Conservation (phyloP, 2,113 vertebrate species). For the Macroglossus sobrinus region DNA sequence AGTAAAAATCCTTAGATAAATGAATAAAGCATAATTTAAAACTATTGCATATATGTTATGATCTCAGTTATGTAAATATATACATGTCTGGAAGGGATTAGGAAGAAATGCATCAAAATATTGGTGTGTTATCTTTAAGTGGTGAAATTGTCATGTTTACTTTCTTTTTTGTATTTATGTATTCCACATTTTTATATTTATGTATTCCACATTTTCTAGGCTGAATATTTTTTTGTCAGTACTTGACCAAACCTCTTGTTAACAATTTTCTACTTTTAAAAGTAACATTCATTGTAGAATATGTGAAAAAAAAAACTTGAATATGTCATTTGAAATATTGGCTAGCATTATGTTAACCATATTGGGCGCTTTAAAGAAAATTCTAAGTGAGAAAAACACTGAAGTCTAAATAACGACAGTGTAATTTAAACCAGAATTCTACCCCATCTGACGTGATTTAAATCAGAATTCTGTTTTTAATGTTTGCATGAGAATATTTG, state of each 20-base stretch:
- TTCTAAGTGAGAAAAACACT: not conserved
- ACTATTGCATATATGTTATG: not conserved
- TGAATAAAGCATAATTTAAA: slow-evolving; percentile 6
- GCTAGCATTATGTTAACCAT: not conserved
- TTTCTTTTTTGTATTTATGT: not conserved
- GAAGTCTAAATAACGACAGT: not conserved
- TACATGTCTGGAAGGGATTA: not conserved
- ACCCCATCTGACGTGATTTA: not conserved
- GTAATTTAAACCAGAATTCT: not conserved
- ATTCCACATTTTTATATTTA: not conserved
- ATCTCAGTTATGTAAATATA: not conserved
- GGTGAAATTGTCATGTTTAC: not conserved
- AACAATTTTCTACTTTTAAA: not conserved
- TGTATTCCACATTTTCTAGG: not conserved
- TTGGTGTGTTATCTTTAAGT: not conserved
- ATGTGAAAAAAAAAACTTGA: not conserved
- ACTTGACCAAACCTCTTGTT: not conserved
- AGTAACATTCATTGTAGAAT: not conserved
- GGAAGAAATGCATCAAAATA: not conserved
- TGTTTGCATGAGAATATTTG: not conserved
- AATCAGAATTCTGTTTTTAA: not conserved
- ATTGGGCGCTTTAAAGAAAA: not conserved
- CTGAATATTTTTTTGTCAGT: not conserved
- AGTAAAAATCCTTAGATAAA: not conserved
- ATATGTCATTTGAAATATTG: not conserved